Conservation (phyloP, 2,797 vertebrate genomes). For the Acipenser transmontanus region DNA sequence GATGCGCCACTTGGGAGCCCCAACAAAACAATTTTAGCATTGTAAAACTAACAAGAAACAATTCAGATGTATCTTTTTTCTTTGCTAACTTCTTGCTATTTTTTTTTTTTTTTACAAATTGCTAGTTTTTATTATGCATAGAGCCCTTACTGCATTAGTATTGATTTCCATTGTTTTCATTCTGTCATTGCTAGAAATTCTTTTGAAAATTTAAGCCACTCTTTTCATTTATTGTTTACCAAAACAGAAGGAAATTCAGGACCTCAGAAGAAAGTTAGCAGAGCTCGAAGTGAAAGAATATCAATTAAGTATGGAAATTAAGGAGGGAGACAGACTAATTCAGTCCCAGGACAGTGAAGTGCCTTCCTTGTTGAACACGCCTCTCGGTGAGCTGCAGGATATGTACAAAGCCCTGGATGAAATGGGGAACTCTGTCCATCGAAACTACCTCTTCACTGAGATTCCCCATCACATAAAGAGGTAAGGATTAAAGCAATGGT, state of each 20-base stretch:
- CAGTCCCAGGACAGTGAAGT: slow-evolving; percentile 60
- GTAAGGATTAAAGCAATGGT: slow-evolving; percentile 40
- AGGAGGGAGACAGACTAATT: slow-evolving; percentile 56
- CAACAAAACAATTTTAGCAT: too few species aligned
- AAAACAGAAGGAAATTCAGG: slow-evolving; percentile 69
- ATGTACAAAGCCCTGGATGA: slow-evolving; percentile 63
- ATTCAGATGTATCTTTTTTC: too few species aligned
- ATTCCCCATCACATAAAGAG: slow-evolving; percentile 61
- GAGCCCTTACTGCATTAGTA: background rate
- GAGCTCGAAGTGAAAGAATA: slow-evolving; percentile 57
- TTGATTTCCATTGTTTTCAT: slow-evolving; percentile 4
- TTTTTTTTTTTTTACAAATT: too few species aligned
- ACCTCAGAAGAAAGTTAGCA: slow-evolving; percentile 60
- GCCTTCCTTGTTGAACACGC: slow-evolving; percentile 49
- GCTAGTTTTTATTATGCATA: too few species aligned
- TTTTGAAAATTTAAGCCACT: background rate
- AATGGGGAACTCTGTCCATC: slow-evolving; percentile 54
- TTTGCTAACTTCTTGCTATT: too few species aligned
- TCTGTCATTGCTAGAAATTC: background rate
- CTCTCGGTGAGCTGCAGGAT: slow-evolving; percentile 57
- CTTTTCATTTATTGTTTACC: background rate
- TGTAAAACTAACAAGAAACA: too few species aligned
- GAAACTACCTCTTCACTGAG: slow-evolving; percentile 47
- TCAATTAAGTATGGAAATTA: slow-evolving; percentile 61
- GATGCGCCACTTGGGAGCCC: too few species aligned